Conservation (phyloP, 2,797 vertebrate species). For the Lepilemur septentrionalis region DNA sequence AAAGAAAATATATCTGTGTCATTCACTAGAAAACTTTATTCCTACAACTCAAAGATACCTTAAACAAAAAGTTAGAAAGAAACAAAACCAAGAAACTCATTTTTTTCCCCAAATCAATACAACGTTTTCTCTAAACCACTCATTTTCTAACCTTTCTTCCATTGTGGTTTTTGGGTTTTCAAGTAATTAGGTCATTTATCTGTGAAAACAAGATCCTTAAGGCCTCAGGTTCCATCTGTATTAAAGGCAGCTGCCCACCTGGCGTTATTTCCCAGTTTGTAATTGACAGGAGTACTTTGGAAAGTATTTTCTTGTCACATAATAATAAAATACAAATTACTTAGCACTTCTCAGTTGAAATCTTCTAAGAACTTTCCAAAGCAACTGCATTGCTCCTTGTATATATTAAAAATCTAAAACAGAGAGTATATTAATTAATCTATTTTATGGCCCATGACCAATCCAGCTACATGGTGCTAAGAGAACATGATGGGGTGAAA, state of each 20-base stretch:
- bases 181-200: constrained; percentile 62
- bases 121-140: constrained; percentile 41
- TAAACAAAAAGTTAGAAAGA: constrained; percentile 11
- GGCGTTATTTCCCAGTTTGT: not conserved
- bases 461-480: not conserved
- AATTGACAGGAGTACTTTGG: not conserved
- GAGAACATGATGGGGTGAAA: not conserved
- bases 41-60: not conserved
- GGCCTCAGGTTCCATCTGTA: not conserved
- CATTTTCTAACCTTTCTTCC: constrained; percentile 52
- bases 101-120: constrained; percentile 32
- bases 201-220: constrained; percentile 39
- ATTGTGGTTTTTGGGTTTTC: constrained; percentile 57
- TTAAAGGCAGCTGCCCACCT: not conserved
- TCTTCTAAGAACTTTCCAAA: not conserved
- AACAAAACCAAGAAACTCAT: not conserved
- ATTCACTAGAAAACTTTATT: constrained; percentile 46
- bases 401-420: not conserved
- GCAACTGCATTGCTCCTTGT: not conserved
- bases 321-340: constrained; percentile 33
- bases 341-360: not conserved
- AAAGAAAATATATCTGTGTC: constrained; percentile 34
- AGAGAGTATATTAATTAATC: not conserved
- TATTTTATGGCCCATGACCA: not conserved
- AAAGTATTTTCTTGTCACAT: constrained; percentile 38